phyloP scores from a whole-genome alignment of 2,797 vertebrate species.

The Chelidonichthys spinosus region DNA sequence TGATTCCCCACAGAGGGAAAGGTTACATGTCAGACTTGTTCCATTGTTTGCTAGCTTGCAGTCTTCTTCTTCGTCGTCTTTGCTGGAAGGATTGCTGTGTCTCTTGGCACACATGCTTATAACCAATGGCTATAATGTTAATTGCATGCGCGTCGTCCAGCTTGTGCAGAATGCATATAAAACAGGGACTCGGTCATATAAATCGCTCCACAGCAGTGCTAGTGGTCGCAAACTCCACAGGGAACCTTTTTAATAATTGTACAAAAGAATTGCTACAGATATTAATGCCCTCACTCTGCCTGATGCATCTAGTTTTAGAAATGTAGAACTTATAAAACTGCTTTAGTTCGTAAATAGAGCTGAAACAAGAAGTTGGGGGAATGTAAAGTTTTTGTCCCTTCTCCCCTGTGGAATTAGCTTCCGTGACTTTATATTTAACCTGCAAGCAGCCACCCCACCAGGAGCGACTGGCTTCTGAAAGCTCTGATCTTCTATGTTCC shows the following conservation, averaged over 20 bases:
- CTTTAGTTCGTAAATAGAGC: not conserved
- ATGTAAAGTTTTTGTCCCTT: not conserved
- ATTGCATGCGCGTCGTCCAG: not conserved
- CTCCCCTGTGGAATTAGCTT: not conserved
- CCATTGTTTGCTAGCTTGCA: fast-evolving
- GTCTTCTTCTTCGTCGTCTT: not conserved
- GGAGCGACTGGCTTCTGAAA: not conserved
- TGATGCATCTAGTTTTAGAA: not conserved
- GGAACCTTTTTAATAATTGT: not conserved
- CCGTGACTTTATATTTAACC: conserved; percentile 14
- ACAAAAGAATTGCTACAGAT: not conserved
- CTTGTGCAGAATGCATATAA: not conserved
- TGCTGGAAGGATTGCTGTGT: not conserved
- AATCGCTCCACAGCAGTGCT: not conserved
- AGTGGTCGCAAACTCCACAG: not conserved
- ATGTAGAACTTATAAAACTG: not conserved
- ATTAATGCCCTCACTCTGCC: not conserved
- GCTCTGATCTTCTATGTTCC: conserved; percentile 26
- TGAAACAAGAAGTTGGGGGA: not conserved
- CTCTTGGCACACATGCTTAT: not conserved
- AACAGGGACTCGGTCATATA: not conserved
- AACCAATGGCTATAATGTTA: not conserved
- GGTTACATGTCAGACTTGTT: not conserved
- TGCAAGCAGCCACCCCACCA: not conserved
- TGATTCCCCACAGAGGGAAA: not conserved